A percentile compares a stretch with the other conserved stretches of the same genome.
Evolutionary conservation across 2,113 vertebrate species (phyloP).

Genomic region (Nesoenas mayeri): DNA sequence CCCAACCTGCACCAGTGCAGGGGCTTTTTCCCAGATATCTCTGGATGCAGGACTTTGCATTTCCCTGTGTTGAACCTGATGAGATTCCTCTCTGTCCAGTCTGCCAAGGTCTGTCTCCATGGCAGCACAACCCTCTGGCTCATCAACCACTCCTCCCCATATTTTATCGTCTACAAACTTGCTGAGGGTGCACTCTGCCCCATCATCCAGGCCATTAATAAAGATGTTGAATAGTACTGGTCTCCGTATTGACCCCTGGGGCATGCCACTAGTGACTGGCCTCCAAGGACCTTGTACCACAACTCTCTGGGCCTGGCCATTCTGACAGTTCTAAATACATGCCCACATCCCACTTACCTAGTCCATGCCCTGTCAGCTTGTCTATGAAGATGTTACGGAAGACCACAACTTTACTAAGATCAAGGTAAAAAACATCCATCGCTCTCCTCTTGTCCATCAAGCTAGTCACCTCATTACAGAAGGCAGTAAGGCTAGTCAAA

Average conservation of each 20-base stretch:
- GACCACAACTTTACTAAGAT: neutral
- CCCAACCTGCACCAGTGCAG: neutral
- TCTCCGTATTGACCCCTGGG: neutral
- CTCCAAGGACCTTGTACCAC: neutral
- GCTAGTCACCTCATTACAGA: neutral
- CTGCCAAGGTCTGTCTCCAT: neutral
- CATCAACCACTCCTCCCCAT: neutral
- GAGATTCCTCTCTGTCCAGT: neutral
- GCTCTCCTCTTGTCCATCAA: neutral
- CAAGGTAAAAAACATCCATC: neutral
- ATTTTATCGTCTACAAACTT: neutral
- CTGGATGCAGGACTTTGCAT: neutral
- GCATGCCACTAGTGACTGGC: neutral
- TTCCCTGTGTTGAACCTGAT: neutral
- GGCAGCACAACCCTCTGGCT: neutral
- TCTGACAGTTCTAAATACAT: neutral
- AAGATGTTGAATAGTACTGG: neutral
- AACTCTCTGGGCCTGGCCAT: neutral
- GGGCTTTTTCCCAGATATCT: neutral
- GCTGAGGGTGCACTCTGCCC: neutral
- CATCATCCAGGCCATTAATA: neutral
- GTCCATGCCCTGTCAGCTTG: neutral
- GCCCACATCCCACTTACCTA: neutral
- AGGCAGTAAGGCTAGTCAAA: neutral
- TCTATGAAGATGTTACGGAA: neutral